Base-by-base conservation (phyloP, 2,888 invertebrate genomes). In the Drosophila percnosoma region DNA sequence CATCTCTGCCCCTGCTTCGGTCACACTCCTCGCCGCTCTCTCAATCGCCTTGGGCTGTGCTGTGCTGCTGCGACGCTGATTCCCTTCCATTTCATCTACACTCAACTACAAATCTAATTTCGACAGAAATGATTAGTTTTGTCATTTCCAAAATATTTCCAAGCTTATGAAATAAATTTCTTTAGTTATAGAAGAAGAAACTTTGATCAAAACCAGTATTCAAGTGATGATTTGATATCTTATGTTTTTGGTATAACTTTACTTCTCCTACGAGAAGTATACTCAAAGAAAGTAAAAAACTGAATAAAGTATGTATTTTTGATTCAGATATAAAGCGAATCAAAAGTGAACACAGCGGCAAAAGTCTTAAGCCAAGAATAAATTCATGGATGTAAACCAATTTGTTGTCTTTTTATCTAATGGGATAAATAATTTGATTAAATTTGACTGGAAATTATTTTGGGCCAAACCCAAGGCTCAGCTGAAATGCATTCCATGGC, bases 21-120 rank as follows among this genome's bases (percentile, higher is more conserved):
- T 57, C 38, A 61, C 70, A 6, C 38, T 57, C 10, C 55, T 89
- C 38, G 66, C 68, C 34, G 62, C 69, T 31, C 58, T 84, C 31
- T 18, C 54, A 8, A 0, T 68, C 5, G 52, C 52, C 5, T 24
- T 80, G n/a, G 72, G 77, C 53, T 34, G 69, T 64, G 45, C 45
- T 24, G 15, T 45, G 15, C 42, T 84, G 54, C 63, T 89, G 31
- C 77, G 88, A 48, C 76, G 69, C 51, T 89, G 59, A 68, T 11
- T 18, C 0, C 33, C n/a, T 48, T 33, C n/a, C 21, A 33, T 40
- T 40, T 31, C 45, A 78, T 42, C 21, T 15, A 29, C 18, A 7
- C 27, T 11, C 27, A 21, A 18, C 21, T 21, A 13, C 45, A 15
- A 15, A 45, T 4, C 1, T 45, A 15, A 45, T 15, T 4, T 45